A percentile compares a stretch with the other conserved stretches of the same genome.
phyloP scores from a whole-genome alignment of 2,797 vertebrate species.

The Pelobates cultripes region DNA sequence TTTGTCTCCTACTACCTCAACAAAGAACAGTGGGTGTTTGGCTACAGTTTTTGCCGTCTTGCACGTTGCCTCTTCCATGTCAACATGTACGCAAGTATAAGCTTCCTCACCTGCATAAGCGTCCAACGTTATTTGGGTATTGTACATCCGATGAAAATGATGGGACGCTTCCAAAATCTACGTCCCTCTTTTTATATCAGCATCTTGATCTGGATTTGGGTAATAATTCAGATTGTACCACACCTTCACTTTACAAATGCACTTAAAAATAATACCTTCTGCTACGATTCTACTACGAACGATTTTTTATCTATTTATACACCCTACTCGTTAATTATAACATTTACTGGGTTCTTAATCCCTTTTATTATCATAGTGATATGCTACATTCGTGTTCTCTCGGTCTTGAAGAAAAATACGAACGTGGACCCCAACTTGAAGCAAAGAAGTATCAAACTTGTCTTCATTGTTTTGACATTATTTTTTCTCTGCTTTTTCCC shows the following conservation, averaged over 20 bases:
- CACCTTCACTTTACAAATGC: constrained; percentile 76
- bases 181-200: constrained; percentile 61
- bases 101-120: constrained; percentile 84
- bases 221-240: constrained; percentile 70
- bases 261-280: rapidly evolving
- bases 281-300: constrained; percentile 70
- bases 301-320: constrained; percentile 60
- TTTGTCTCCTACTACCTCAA: constrained; percentile 75
- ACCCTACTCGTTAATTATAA: constrained; percentile 68
- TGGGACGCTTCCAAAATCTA: constrained; percentile 67
- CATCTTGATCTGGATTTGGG: constrained; percentile 70
- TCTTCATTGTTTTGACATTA: constrained; percentile 71
- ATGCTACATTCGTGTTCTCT: constrained; percentile 76
- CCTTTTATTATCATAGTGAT: constrained; percentile 73
- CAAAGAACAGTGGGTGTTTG: constrained; percentile 71
- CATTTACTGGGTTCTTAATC: constrained; percentile 71
- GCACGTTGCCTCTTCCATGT: constrained; percentile 79
- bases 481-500: constrained; percentile 82
- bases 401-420: constrained; percentile 69
- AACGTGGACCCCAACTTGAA: constrained; percentile 69
- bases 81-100: constrained; percentile 84
- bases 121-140: constrained; percentile 81
- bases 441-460: constrained; percentile 73
- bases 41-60: constrained; percentile 72
- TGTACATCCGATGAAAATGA: constrained; percentile 75